These are phyloP conservation scores for Jordanella pulchra DNA, from an alignment of 2,797 vertebrate genomes.

Conservation along the genomic window DNA sequence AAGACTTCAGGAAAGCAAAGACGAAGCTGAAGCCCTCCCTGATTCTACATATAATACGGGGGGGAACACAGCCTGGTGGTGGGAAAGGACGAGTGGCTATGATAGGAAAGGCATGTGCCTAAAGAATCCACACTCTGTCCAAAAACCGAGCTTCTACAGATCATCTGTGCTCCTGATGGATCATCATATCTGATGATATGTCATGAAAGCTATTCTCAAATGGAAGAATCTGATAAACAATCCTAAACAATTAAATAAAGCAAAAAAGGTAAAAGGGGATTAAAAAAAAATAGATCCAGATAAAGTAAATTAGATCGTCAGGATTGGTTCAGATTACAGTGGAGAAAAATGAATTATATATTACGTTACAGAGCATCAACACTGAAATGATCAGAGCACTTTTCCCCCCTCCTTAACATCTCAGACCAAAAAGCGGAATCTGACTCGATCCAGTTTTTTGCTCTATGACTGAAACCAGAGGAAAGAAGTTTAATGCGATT, in stretches of 20 bases:
- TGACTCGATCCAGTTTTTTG: slow-evolving; percentile 53
- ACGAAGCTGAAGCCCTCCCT: slow-evolving; percentile 64
- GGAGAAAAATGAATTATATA: slow-evolving; percentile 58
- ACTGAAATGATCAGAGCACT: slow-evolving; percentile 54
- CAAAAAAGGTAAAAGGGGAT: slow-evolving; percentile 26
- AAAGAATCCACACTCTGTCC: slow-evolving; percentile 25
- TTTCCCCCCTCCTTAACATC: slow-evolving; percentile 47
- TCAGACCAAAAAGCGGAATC: slow-evolving; percentile 51
- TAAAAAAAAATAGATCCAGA: slow-evolving; percentile 80
- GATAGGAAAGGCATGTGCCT: slow-evolving; percentile 58
- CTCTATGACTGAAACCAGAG: slow-evolving; percentile 50
- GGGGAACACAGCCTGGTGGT: slow-evolving; percentile 52
- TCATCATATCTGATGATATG: slow-evolving; percentile 26
- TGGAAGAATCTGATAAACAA: slow-evolving; percentile 40
- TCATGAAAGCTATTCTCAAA: slow-evolving; percentile 19
- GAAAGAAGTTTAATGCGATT: slow-evolving; percentile 51
- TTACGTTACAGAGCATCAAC: slow-evolving; percentile 52
- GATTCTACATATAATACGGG: slow-evolving; percentile 60
- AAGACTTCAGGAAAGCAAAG: slow-evolving; percentile 80
- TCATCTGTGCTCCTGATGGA: slow-evolving; percentile 26
- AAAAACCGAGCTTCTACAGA: slow-evolving; percentile 27
- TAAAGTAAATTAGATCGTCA: slow-evolving; percentile 61
- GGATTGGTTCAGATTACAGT: slow-evolving; percentile 59
- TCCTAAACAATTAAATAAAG: slow-evolving; percentile 40
- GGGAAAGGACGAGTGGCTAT: slow-evolving; percentile 31